Conservation (phyloP, 2,797 vertebrate genomes). For the Ceryle rudis region DNA sequence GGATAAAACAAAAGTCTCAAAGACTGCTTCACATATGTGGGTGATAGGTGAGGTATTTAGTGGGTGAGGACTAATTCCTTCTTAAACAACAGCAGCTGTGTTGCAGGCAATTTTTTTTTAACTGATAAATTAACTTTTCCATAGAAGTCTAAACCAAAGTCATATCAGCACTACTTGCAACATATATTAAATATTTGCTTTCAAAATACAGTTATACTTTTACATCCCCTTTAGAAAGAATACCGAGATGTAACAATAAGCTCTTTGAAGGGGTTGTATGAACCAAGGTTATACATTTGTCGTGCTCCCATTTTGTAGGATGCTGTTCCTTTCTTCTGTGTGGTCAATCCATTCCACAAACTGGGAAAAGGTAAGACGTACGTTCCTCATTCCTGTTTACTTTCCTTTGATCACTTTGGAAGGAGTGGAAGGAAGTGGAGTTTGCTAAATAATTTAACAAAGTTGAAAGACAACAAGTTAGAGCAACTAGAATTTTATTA, state of each 20-base stretch:
- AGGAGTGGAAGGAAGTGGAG: neutral
- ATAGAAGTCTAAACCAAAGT: neutral
- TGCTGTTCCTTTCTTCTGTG: neutral
- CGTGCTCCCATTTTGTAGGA: neutral
- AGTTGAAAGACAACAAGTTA: neutral
- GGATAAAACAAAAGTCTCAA: neutral
- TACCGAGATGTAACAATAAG: rapidly evolving
- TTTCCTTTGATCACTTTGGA: neutral
- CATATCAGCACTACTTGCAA: neutral
- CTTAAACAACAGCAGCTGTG: neutral
- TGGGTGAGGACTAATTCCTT: neutral
- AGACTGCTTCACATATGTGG: neutral
- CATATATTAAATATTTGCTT: neutral
- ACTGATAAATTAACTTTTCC: neutral
- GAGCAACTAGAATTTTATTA: neutral
- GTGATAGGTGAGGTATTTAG: neutral
- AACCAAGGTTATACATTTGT: neutral
- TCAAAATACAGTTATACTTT: neutral
- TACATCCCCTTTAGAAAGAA: neutral
- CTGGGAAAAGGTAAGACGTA: neutral
- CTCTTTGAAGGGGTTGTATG: neutral
- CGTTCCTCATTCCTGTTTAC: neutral
- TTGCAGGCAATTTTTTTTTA: neutral
- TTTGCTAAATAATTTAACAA: neutral
- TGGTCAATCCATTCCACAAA: neutral